A percentile compares a stretch with the other conserved stretches of the same genome.
These are phyloP conservation scores for Lagothrix lagotricha DNA, from an alignment of 2,797 vertebrate genomes.

Conservation along the genomic window DNA sequence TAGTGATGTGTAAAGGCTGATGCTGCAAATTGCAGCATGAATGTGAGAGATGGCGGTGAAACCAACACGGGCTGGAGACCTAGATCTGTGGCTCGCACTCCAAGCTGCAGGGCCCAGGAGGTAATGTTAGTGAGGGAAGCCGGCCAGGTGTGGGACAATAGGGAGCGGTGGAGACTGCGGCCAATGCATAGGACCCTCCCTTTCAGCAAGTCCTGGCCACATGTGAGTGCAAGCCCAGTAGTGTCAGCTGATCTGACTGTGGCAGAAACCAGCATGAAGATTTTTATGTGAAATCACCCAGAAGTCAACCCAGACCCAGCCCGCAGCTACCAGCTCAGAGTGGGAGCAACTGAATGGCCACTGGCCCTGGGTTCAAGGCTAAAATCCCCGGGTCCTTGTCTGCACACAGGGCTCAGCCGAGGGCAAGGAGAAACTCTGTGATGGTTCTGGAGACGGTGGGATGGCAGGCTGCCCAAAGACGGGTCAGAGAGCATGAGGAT, in stretches of 20 bases:
- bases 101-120: neutral
- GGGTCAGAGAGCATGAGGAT: neutral
- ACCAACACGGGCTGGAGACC: neutral
- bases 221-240: accelerated
- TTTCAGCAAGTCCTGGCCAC: neutral
- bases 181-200: neutral
- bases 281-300: neutral
- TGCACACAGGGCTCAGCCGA: neutral
- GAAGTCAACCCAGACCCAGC: neutral
- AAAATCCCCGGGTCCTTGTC: neutral
- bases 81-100: neutral
- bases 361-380: neutral
- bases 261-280: neutral
- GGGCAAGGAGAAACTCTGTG: neutral
- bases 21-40: too few relatives aligned
- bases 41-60: neutral
- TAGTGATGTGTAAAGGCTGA: neutral
- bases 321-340: neutral
- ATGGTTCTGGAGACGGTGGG: neutral
- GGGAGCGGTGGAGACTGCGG: neutral
- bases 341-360: neutral
- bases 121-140: neutral
- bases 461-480: neutral
- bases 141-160: neutral
- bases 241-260: neutral